phyloP scores from a whole-genome alignment of 1,140 invertebrate genomes.

The Sweltsa coloradensis region DNA sequence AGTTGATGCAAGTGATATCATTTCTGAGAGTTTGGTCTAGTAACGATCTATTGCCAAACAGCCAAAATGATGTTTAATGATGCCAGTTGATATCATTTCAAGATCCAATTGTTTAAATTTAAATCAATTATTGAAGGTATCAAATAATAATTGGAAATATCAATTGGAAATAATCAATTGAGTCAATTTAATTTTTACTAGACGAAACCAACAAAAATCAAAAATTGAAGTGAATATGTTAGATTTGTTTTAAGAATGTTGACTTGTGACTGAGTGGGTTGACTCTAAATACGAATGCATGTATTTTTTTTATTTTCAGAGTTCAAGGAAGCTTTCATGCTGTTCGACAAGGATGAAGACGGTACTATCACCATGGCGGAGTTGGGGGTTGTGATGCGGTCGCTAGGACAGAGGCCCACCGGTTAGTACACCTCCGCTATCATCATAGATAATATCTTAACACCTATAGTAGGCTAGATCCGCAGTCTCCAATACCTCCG shows the following conservation, averaged over 20 bases:
- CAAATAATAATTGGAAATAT: not conserved
- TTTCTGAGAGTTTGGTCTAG: too few relatives aligned
- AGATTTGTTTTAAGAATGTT: not conserved
- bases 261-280: not conserved
- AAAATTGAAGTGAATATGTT: not conserved
- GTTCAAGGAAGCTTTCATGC: slow-evolving; percentile 86
- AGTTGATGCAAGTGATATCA: too few relatives aligned
- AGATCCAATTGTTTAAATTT: not conserved
- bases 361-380: slow-evolving; percentile 82
- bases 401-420: slow-evolving; percentile 74
- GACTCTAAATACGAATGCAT: not conserved
- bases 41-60: too few relatives aligned
- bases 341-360: slow-evolving; percentile 88
- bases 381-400: slow-evolving; percentile 77
- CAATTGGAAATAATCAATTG: not conserved
- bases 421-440: slow-evolving; percentile 41
- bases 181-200: not conserved
- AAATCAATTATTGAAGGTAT: not conserved
- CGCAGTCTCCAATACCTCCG: too few relatives aligned
- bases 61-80: not conserved
- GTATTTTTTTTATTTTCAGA: slow-evolving; percentile 44
- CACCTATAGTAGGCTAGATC: too few relatives aligned
- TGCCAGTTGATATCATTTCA: not conserved
- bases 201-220: slow-evolving; percentile 38
- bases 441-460: too few relatives aligned